phyloP scores from a whole-genome alignment of 23 tunicate species.

The Halocynthia aurantium region DNA sequence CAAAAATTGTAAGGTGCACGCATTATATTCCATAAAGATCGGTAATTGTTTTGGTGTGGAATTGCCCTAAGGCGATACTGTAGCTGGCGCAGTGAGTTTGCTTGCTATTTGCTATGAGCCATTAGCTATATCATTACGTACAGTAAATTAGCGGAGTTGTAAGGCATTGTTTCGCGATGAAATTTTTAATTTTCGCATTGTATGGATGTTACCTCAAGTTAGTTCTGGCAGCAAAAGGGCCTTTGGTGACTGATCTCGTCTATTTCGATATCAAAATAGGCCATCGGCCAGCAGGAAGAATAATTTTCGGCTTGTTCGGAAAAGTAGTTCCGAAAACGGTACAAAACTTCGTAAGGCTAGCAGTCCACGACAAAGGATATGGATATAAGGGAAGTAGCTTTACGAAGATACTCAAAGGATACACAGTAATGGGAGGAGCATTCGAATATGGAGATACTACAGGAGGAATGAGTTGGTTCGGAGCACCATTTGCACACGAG shows the following conservation, averaged over 20 bases:
- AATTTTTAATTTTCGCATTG: no score
- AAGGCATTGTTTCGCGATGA: no score
- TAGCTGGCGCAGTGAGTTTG: no score
- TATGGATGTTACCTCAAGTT: no score
- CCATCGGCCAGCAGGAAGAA: constrained; percentile 9
- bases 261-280: constrained; percentile 7
- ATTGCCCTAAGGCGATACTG: no score
- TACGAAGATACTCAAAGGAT: not conserved
- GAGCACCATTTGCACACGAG: constrained; percentile 14
- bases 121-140: no score
- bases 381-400: constrained; percentile 22
- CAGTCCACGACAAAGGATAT: constrained; percentile 23
- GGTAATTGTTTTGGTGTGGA: no score
- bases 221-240: not conserved
- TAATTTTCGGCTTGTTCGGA: constrained; percentile 17
- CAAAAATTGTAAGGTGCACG: no score
- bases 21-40: no score
- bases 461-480: constrained; percentile 23
- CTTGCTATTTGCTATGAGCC: no score
- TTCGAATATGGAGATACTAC: not conserved
- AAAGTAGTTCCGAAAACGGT: constrained; percentile 23
- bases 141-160: no score
- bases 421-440: constrained; percentile 12
- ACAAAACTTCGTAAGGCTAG: constrained; percentile 14
- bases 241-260: constrained; percentile 20